These are phyloP conservation scores for Tachycineta bicolor DNA, from an alignment of 2,113 vertebrate genomes.

Conservation along the genomic window DNA sequence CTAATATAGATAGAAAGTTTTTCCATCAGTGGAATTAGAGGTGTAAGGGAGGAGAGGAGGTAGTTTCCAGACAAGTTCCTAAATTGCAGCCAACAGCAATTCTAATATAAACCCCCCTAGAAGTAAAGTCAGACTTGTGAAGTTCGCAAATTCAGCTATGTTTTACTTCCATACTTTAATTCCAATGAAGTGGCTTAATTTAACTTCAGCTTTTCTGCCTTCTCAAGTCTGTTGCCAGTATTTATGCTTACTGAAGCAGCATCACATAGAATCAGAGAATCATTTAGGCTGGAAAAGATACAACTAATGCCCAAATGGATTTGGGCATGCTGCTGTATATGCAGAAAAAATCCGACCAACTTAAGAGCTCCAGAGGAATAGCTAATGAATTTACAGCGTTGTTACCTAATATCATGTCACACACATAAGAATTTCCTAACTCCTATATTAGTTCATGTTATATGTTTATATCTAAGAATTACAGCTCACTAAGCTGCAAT, in stretches of 20 bases:
- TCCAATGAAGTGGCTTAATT: neutral
- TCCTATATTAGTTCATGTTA: neutral
- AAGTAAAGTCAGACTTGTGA: slow-evolving; percentile 35
- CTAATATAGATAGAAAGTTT: slow-evolving; percentile 28
- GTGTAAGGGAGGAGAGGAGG: neutral
- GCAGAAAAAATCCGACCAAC: neutral
- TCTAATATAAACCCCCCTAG: neutral
- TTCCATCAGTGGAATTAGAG: neutral
- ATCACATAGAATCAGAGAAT: neutral
- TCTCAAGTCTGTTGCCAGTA: neutral
- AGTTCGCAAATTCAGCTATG: neutral
- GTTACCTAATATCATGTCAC: neutral
- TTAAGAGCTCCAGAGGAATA: neutral
- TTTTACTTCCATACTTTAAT: neutral
- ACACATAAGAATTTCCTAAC: neutral
- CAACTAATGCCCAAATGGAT: neutral
- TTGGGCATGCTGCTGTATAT: neutral
- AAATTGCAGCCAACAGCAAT: slow-evolving; percentile 40
- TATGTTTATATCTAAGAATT: slow-evolving; percentile 26
- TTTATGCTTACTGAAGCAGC: neutral
- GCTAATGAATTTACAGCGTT: neutral
- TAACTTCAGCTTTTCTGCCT: neutral
- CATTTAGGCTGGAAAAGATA: neutral
- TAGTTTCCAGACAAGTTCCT: slow-evolving; percentile 10
- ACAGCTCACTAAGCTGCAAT: neutral